Conservation (phyloP, 1,140 invertebrate genomes). For the Limonius californicus region DNA sequence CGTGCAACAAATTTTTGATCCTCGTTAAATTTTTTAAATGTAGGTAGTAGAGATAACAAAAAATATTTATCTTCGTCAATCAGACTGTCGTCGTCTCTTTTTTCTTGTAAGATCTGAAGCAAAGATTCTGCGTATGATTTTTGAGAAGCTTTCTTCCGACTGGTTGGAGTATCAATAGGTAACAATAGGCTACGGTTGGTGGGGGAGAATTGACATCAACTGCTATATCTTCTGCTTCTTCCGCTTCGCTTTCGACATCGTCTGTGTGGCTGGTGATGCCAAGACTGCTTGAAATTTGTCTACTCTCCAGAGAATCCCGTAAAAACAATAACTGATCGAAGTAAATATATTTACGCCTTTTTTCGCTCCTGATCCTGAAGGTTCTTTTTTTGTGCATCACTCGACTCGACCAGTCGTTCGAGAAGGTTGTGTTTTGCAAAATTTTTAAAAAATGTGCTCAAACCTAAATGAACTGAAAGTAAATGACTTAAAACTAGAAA, state of each 20-base stretch:
- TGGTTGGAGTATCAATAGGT: no score
- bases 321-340: conserved; percentile 1
- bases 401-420: no score
- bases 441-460: no score
- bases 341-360: neutral
- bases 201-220: neutral
- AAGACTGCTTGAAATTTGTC: neutral
- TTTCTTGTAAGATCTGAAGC: neutral
- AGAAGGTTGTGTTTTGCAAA: no score
- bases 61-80: conserved; percentile 17
- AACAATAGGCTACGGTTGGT: neutral
- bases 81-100: neutral
- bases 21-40: conserved; percentile 12
- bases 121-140: neutral
- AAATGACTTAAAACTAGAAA: no score
- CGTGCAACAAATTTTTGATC: conserved; percentile 13
- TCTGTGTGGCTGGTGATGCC: neutral
- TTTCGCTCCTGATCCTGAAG: neutral
- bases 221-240: neutral
- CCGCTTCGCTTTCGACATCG: neutral
- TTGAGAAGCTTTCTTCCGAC: neutral
- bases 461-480: no score
- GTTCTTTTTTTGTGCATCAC: neutral
- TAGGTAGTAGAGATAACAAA: conserved; percentile 9
- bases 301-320: neutral